Evolutionary conservation across 2,113 vertebrate genomes (phyloP).

Genomic region (Neomonachus schauinslandi): DNA sequence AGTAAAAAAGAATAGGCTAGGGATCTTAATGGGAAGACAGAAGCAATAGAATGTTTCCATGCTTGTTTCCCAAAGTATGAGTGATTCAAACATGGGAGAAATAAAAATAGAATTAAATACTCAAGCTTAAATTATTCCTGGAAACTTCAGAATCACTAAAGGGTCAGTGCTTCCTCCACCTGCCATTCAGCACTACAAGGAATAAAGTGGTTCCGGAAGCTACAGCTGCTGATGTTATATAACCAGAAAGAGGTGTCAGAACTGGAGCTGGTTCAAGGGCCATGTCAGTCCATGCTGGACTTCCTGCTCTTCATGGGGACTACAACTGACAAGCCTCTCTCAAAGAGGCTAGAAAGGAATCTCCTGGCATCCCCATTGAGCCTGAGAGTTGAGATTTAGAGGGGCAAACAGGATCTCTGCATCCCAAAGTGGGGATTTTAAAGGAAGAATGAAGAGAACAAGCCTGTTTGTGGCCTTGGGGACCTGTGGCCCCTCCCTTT

Average conservation of each 20-base stretch:
- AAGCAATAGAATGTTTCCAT: neutral
- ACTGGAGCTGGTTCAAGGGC: conserved; percentile 71
- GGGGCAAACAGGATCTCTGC: neutral
- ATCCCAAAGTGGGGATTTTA: conserved; percentile 43
- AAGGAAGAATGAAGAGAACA: conserved; percentile 47
- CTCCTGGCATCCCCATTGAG: conserved; percentile 29
- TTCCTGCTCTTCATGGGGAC: conserved; percentile 71
- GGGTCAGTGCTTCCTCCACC: conserved; percentile 65
- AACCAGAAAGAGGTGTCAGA: conserved; percentile 77
- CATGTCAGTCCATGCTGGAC: conserved; percentile 8
- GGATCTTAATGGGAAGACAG: neutral
- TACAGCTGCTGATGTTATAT: conserved; percentile 65
- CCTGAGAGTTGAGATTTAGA: accelerated
- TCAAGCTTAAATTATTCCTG: conserved; percentile 67
- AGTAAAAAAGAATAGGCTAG: neutral
- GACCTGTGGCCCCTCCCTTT: neutral
- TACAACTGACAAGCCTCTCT: conserved; percentile 68
- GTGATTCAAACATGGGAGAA: conserved; percentile 42
- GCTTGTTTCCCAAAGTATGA: neutral
- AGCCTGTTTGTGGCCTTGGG: neutral
- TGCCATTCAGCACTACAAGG: conserved; percentile 52
- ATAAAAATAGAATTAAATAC: conserved; percentile 71
- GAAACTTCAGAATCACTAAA: conserved; percentile 78
- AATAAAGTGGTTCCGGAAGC: conserved; percentile 55
- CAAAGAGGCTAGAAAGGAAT: neutral